Evolutionary conservation across 2,113 vertebrate genomes (phyloP), one percentile per base, ranked within the genome.

Genomic region (Leptosomus discolor): DNA sequence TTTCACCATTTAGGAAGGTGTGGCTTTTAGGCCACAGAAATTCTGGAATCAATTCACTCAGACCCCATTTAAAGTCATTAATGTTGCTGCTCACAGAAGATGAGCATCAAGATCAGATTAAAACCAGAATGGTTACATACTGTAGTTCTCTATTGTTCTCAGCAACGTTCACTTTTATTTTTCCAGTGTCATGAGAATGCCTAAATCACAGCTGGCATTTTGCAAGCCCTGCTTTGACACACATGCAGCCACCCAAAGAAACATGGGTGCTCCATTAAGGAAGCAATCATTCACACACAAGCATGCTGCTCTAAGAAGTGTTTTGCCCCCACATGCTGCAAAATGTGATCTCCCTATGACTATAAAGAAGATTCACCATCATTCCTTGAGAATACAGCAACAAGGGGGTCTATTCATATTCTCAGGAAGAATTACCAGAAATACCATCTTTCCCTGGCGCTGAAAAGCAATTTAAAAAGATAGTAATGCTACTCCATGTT

Each of bases 191-290:
- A 81, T 30, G 12, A 45, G 20, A 91, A 17, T 53, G 36, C 50
- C 46, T 91, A 54, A 87, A 63, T 50, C 43, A 37, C 15, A 36
- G 39, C n/a, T 75, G 57, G 61, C 60, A 60, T 78, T 87, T 88
- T 58, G 36, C 80, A 84, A 92, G 41, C 15, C 36, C 36, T 91
- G 46, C 53, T 90, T 82, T 90, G 46, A 84, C 43, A 82, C 11
- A 48, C 11, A n/a, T 5, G 19, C 27, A 64, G 27, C 13, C 30
- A 32, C 16, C 9, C 24, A 61, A 81, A 69, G 53, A 91, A 85
- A 93, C 0, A 0, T 61, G 74, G 32, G 16, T 0, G 0, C 73
- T 77, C 65, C 51, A 12, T 53, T 86, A 61, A 65, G 32, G 45
- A 67, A 91, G 32, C 53, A 65, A 50, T 76, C 30, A 53, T 50